Conservation (phyloP, 2,797 vertebrate genomes). For the Muscicapa striata region DNA sequence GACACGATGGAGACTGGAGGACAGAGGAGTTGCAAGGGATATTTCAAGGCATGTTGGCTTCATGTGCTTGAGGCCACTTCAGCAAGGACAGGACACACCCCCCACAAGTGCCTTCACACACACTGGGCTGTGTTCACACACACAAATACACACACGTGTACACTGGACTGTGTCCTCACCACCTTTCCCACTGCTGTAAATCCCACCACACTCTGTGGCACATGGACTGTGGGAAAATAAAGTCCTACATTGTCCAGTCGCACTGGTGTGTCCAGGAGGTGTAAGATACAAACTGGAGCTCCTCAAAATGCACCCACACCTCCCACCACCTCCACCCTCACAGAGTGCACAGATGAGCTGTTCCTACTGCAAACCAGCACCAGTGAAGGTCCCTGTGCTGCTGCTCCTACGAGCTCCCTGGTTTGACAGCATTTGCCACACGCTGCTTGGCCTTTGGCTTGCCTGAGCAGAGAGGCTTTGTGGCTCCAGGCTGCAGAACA, state of each 20-base stretch:
- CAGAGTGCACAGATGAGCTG: rapidly evolving
- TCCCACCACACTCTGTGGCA: rapidly evolving
- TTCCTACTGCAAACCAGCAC: background rate
- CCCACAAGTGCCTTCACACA: rapidly evolving
- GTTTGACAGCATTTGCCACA: background rate
- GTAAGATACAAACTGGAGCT: background rate
- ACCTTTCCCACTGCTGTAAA: background rate
- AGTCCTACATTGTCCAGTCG: background rate
- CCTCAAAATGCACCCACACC: background rate
- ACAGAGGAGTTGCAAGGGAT: background rate
- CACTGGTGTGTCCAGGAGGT: background rate
- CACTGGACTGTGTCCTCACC: background rate
- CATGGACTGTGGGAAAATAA: too few relatives aligned
- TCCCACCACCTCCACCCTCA: rapidly evolving
- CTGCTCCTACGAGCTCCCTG: background rate
- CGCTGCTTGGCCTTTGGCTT: conserved; percentile 26
- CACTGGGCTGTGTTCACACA: background rate
- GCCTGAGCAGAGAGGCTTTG: background rate
- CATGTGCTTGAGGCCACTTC: background rate
- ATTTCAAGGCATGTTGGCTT: background rate
- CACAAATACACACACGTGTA: background rate
- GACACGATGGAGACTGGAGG: background rate
- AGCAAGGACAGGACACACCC: background rate
- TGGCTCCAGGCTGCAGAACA: conserved; percentile 34
- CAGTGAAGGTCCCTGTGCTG: background rate